These are phyloP conservation scores for Steatornis caripensis DNA, from an alignment of 2,113 vertebrate species.

Conservation along the genomic window DNA sequence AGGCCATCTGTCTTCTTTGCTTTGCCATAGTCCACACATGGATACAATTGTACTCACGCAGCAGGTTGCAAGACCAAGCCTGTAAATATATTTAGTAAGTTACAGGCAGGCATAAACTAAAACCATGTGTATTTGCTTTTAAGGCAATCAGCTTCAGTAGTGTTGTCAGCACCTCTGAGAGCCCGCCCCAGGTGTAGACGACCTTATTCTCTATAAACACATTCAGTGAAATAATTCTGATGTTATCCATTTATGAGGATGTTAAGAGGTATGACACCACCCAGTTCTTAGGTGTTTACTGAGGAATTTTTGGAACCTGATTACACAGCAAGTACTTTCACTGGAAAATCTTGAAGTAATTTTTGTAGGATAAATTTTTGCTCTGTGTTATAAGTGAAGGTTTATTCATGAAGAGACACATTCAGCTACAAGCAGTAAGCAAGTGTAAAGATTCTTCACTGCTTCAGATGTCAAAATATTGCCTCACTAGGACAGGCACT, in stretches of 20 bases:
- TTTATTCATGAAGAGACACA: neutral
- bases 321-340: neutral
- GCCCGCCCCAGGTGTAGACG: neutral
- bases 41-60: constrained; percentile 65
- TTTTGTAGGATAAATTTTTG: neutral
- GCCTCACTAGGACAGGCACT: neutral
- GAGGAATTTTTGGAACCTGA: constrained; percentile 8
- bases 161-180: constrained; percentile 67
- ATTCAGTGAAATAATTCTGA: constrained; percentile 55
- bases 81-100: constrained; percentile 67
- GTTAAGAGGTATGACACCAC: constrained; percentile 16
- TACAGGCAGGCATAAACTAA: constrained; percentile 58
- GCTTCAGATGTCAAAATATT: neutral
- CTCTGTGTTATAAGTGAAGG: neutral
- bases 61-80: constrained; percentile 58
- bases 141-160: constrained; percentile 57
- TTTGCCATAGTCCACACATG: constrained; percentile 53
- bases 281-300: neutral
- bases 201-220: constrained; percentile 54
- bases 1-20: constrained; percentile 1
- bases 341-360: constrained; percentile 18
- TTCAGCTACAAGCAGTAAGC: neutral
- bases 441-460: neutral
- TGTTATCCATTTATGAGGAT: constrained; percentile 49
- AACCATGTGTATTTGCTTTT: constrained; percentile 76